phyloP scores from a whole-genome alignment of 2,113 vertebrate genomes.

The Oceanites oceanicus region DNA sequence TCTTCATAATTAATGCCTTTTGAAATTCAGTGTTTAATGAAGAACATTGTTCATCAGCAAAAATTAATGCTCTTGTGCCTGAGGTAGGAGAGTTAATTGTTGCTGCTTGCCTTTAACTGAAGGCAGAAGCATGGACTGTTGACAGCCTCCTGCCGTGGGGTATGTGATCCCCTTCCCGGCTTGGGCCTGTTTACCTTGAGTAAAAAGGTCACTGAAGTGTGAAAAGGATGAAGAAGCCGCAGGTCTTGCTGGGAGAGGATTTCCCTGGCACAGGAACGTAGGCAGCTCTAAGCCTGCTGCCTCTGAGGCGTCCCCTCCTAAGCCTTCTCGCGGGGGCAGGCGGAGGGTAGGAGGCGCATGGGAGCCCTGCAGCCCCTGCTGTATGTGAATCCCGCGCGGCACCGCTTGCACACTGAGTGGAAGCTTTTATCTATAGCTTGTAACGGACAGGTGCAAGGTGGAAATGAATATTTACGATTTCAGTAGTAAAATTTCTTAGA shows the following conservation, averaged over 20 bases:
- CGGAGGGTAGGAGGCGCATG: neutral
- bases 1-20: neutral
- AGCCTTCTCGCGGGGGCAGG: neutral
- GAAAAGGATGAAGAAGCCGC: neutral
- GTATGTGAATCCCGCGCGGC: accelerated
- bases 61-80: neutral
- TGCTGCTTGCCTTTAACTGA: neutral
- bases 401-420: accelerated
- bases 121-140: neutral
- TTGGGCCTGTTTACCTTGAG: neutral
- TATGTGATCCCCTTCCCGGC: neutral
- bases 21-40: neutral
- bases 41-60: neutral
- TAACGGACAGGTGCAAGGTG: neutral
- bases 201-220: neutral
- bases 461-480: neutral
- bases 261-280: neutral
- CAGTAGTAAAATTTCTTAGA: neutral
- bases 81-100: neutral
- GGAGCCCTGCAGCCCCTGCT: neutral
- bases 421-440: neutral
- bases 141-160: neutral
- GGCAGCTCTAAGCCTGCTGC: neutral
- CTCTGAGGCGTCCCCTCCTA: neutral
- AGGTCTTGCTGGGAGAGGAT: neutral